Percentiles rank a stretch among this genome's conserved stretches.
phyloP scores from a whole-genome alignment of 2,797 vertebrate genomes.

The Merluccius polli region DNA sequence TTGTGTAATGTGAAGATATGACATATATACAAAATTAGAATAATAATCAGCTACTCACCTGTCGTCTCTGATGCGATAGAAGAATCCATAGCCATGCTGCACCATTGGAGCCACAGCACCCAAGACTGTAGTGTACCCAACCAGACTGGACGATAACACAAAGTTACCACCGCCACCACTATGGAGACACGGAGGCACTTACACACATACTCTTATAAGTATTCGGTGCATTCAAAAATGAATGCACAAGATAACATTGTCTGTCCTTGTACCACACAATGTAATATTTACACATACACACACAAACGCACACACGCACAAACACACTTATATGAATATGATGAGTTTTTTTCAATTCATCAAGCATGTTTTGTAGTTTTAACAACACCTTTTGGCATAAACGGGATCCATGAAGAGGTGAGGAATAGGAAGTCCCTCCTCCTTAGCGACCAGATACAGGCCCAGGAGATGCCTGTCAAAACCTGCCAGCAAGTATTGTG shows the following conservation, averaged over 20 bases:
- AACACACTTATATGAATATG: no score
- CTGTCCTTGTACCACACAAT: neutral
- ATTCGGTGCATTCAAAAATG: neutral
- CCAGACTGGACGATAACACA: conserved; percentile 88
- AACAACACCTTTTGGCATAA: conserved; percentile 81
- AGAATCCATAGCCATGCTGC: conserved; percentile 86
- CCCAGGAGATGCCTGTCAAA: conserved; percentile 95
- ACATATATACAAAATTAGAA: neutral
- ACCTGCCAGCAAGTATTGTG: conserved; percentile 64
- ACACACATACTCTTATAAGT: neutral
- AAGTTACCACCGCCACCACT: conserved; percentile 97
- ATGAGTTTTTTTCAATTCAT: neutral
- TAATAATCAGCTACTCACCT: conserved; percentile 68
- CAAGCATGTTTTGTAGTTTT: neutral
- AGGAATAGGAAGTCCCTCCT: conserved; percentile 81
- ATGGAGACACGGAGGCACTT: conserved; percentile 46
- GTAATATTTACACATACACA: neutral
- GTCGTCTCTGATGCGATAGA: conserved; percentile 93
- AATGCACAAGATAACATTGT: neutral
- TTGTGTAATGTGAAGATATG: neutral
- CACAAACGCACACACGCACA: neutral
- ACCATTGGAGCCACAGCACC: conserved; percentile 88
- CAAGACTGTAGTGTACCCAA: conserved; percentile 82
- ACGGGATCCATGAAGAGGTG: conserved; percentile 86
- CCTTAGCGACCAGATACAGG: conserved; percentile 83